Base-by-base conservation (phyloP, 2,113 vertebrate species). In the Opisthocomus hoazin region DNA sequence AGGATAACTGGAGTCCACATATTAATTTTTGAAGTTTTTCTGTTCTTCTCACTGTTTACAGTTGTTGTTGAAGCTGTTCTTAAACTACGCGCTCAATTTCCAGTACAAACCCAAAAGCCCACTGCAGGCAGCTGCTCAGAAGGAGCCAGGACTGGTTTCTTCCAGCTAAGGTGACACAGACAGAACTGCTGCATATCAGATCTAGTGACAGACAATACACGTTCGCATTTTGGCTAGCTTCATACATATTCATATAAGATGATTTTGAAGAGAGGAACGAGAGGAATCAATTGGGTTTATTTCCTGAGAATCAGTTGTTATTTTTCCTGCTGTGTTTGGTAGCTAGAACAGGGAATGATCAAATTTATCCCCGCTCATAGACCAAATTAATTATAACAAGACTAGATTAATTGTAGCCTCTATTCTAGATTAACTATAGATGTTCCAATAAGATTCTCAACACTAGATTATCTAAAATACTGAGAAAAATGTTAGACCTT, bases 51-150 rank as follows among this genome's bases (percentile, higher is more conserved):
- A 9, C 18, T 73, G 57, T 82, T 76, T 65, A 79, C 29, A 79
- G 20, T 37, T 80, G n/a, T 60, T 70, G 30, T 30, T 90, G 43
- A 43, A 58, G 51, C 64, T 87, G 54, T 66, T 88, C 32, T 58
- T 71, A 71, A 68, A 74, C 16, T 30, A 26, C 1, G 0, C 37
- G 27, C 17, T 64, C 5, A 3, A 27, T 32, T 71, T 87, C 41
- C 63, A 46, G 9, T 34, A 63, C 0, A 0, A 94, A 66, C 39
- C 5, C 24, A 57, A 84, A 80, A 0, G 2, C 17, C 15, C 46
- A 51, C 18, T 51, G 21, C 39, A 76, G 53, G 43, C 64, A 84
- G 32, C 5, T 43, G 14, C 53, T 74, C 26, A n/a, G 54, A 68
- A 74, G 53, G 36, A 93, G 11, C 2, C 4, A 4, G 50, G 18